Conservation (phyloP, 2,888 invertebrate species). For the Drosophila infuscata region DNA sequence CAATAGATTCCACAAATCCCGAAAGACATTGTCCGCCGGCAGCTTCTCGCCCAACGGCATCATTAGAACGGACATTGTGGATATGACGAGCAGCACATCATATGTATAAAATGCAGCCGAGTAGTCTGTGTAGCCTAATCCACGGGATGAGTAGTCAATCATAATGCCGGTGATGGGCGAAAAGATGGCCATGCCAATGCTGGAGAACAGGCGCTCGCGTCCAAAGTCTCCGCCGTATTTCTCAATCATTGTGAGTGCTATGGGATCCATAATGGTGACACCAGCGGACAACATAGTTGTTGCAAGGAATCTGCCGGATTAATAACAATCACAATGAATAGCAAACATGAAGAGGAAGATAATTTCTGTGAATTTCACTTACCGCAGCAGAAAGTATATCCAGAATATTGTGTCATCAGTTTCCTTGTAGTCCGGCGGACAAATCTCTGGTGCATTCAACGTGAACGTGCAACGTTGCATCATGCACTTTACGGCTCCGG, state of each 20-base stretch:
- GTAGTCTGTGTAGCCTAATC: constrained; percentile 92
- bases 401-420: constrained; percentile 92
- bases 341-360: not conserved
- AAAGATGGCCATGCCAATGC: constrained; percentile 93
- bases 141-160: constrained; percentile 87
- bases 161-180: constrained; percentile 92
- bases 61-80: constrained; percentile 90
- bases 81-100: constrained; percentile 90
- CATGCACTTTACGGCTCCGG: constrained; percentile 90
- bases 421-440: constrained; percentile 92
- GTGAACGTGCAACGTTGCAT: constrained; percentile 91
- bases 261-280: constrained; percentile 95
- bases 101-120: constrained; percentile 94
- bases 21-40: constrained; percentile 91
- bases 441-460: constrained; percentile 91
- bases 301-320: constrained; percentile 88
- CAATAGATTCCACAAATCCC: constrained; percentile 90
- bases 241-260: constrained; percentile 93
- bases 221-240: constrained; percentile 93
- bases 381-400: constrained; percentile 90
- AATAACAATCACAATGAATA: not conserved
- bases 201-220: constrained; percentile 91
- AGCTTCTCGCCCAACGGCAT: constrained; percentile 92
- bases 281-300: constrained; percentile 93
- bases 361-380: constrained; percentile 22